Conservation (phyloP, 1,140 invertebrate genomes). For the Pogonomyrmex barbatus region DNA sequence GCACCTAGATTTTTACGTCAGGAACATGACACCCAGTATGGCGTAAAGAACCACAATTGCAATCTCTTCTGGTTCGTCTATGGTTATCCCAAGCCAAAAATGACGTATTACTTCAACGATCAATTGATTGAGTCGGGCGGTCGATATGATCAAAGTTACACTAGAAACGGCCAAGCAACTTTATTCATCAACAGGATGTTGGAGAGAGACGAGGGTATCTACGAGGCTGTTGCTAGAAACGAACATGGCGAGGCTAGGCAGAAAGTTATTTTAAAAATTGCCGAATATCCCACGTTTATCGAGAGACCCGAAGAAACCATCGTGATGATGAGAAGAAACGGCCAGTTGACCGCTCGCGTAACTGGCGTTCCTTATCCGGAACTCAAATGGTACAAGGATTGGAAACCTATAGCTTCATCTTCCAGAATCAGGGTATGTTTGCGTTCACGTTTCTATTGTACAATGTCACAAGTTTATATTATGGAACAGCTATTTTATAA, state of each 20-base stretch:
- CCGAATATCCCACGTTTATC: slow-evolving; percentile 96
- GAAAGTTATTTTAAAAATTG: slow-evolving; percentile 93
- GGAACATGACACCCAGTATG: slow-evolving; percentile 94
- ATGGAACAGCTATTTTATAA: neutral
- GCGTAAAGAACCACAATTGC: slow-evolving; percentile 94
- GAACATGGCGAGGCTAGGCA: slow-evolving; percentile 96
- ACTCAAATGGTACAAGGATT: slow-evolving; percentile 99
- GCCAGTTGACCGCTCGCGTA: slow-evolving; percentile 93
- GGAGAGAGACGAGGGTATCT: slow-evolving; percentile 96
- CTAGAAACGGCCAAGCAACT: slow-evolving; percentile 95
- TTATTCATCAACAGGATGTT: slow-evolving; percentile 95
- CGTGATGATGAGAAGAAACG: slow-evolving; percentile 91
- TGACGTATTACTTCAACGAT: slow-evolving; percentile 95
- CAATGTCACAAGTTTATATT: neutral
- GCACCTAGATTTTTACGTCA: slow-evolving; percentile 93
- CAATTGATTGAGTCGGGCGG: slow-evolving; percentile 93
- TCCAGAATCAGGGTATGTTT: slow-evolving; percentile 92
- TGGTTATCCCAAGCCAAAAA: slow-evolving; percentile 96
- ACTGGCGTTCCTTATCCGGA: slow-evolving; percentile 96
- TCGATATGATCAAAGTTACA: slow-evolving; percentile 94
- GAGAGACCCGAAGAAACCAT: slow-evolving; percentile 93
- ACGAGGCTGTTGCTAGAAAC: slow-evolving; percentile 97
- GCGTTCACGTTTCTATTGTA: slow-evolving; percentile 7
- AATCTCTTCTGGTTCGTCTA: slow-evolving; percentile 97
- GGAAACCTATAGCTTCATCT: slow-evolving; percentile 94